phyloP scores from a whole-genome alignment of 2,797 vertebrate species.

The Protosalanx chinensis region DNA sequence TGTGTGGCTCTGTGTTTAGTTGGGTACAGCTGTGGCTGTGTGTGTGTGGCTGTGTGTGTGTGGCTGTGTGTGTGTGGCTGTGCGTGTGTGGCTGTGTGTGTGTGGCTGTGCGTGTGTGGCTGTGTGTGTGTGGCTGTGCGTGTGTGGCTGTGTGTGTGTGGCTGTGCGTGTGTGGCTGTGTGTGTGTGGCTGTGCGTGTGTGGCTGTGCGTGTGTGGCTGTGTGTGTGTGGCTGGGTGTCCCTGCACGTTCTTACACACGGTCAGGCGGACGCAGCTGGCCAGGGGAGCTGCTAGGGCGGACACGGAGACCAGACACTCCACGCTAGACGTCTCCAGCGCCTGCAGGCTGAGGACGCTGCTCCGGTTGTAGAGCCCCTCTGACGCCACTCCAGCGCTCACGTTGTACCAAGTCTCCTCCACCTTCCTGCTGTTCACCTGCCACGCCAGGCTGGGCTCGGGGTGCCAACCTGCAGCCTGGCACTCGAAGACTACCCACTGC shows the following conservation, averaged over 20 bases:
- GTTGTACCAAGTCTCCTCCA: slow-evolving; percentile 65
- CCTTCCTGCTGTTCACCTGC: slow-evolving; percentile 64
- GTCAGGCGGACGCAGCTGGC: slow-evolving; percentile 65
- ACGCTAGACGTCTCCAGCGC: slow-evolving; percentile 67
- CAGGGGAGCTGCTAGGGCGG: slow-evolving; percentile 64
- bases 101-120: slow-evolving; percentile 5
- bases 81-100: background rate
- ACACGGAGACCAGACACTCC: slow-evolving; percentile 78
- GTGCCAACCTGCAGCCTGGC: slow-evolving; percentile 77
- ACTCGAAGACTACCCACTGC: slow-evolving; percentile 70
- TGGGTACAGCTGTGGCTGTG: background rate
- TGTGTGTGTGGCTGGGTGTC: background rate
- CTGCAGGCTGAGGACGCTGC: slow-evolving; percentile 72
- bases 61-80: background rate
- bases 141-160: background rate
- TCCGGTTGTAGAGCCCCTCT: slow-evolving; percentile 60
- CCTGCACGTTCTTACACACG: slow-evolving; percentile 59
- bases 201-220: background rate
- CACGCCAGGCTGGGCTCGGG: slow-evolving; percentile 77
- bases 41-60: too few relatives aligned
- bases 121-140: background rate
- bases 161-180: background rate
- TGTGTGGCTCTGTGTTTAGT: background rate
- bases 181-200: background rate
- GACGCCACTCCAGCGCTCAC: slow-evolving; percentile 55